Conservation (phyloP, 2,888 invertebrate species). For the Capitulum mitella region DNA sequence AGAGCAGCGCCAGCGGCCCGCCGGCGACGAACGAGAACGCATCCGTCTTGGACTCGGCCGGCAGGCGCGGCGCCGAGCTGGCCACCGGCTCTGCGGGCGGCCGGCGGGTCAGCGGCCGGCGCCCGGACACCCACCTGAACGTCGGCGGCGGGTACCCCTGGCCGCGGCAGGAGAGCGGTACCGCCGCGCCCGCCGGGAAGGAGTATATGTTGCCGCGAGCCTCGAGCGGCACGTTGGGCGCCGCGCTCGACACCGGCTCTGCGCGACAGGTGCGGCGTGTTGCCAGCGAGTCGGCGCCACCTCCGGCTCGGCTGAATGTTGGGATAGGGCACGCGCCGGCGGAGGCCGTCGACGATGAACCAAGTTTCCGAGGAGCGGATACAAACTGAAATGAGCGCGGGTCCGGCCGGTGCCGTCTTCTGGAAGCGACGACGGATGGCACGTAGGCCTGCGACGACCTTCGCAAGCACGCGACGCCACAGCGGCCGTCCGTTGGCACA, state of each 20-base stretch:
- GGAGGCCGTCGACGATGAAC: no score
- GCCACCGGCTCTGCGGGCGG: conserved; percentile 47
- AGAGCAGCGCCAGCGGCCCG: conserved; percentile 41
- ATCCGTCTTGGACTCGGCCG: conserved; percentile 34
- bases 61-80: conserved; percentile 37
- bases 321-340: no score
- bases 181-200: neutral
- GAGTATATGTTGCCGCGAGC: neutral
- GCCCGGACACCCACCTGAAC: conserved; percentile 37
- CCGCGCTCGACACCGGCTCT: conserved; percentile 8
- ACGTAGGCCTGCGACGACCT: no score
- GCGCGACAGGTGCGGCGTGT: neutral
- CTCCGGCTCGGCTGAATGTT: neutral
- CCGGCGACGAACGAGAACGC: conserved; percentile 36
- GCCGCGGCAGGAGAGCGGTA: conserved; percentile 37
- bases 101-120: neutral
- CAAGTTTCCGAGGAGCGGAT: no score
- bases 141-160: conserved; percentile 38
- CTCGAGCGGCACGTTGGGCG: neutral
- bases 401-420: no score
- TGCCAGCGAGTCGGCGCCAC: neutral
- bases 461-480: no score
- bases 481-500: no score
- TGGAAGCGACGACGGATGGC: no score
- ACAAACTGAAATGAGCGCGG: no score